A percentile compares a stretch with the other conserved stretches of the same genome.
phyloP scores from a whole-genome alignment of 2,113 vertebrate species.

The Nestor notabilis region DNA sequence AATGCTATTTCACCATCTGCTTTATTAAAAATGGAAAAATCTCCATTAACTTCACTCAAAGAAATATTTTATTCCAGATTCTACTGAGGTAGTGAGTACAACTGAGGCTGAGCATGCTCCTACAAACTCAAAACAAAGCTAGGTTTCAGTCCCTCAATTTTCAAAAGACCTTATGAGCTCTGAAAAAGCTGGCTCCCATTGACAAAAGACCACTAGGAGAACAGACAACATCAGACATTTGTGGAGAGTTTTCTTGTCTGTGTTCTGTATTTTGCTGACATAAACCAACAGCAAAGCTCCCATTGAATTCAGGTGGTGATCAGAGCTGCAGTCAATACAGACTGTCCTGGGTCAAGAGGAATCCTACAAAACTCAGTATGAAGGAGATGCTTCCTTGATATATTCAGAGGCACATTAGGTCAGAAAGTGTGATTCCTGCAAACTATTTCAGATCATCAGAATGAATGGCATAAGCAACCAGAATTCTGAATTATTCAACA shows the following conservation, averaged over 20 bases:
- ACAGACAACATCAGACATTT: not conserved
- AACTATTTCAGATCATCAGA: not conserved
- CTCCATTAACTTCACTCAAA: not conserved
- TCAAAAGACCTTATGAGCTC: not conserved
- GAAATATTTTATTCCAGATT: not conserved
- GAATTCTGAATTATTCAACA: constrained; percentile 21
- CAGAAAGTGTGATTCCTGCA: not conserved
- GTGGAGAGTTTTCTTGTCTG: not conserved
- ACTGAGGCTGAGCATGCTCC: not conserved
- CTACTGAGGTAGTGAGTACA: not conserved
- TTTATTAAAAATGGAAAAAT: not conserved
- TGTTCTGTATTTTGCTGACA: not conserved
- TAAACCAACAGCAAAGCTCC: not conserved
- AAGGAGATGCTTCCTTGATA: not conserved
- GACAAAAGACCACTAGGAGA: not conserved
- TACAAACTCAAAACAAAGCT: not conserved
- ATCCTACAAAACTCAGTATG: not conserved
- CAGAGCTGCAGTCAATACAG: not conserved
- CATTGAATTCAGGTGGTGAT: not conserved
- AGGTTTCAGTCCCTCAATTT: not conserved
- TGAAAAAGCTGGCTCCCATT: not conserved
- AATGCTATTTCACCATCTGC: not conserved
- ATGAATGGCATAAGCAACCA: not conserved
- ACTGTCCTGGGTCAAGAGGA: not conserved
- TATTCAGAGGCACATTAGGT: not conserved